phyloP scores from a whole-genome alignment of 2,797 vertebrate species.

The Pipistrellus kuhlii region DNA sequence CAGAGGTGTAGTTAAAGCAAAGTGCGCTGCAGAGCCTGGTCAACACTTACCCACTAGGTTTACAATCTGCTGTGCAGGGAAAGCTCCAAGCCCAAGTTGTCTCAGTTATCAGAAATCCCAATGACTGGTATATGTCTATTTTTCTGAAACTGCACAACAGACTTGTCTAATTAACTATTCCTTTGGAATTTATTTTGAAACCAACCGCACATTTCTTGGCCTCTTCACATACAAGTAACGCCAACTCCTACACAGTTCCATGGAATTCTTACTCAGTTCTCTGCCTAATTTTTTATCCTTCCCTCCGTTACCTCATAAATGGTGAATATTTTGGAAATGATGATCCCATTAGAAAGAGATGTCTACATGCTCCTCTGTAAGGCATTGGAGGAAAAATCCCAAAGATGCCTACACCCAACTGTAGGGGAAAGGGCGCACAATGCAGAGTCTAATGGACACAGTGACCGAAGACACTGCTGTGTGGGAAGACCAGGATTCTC shows the following conservation, averaged over 20 bases:
- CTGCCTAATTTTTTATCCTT: not conserved
- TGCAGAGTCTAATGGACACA: slow-evolving; percentile 81
- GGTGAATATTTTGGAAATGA: slow-evolving; percentile 76
- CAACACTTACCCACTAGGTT: not conserved
- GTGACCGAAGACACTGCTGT: slow-evolving; percentile 78
- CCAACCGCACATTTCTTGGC: slow-evolving; percentile 51
- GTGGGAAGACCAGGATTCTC: slow-evolving; percentile 84
- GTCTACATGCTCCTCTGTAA: not conserved
- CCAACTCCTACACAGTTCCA: slow-evolving; percentile 38
- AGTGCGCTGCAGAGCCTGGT: not conserved
- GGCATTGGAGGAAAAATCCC: slow-evolving; percentile 62
- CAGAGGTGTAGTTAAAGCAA: not conserved
- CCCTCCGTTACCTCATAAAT: slow-evolving; percentile 67
- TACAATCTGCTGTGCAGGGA: not conserved
- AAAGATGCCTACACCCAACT: slow-evolving; percentile 78
- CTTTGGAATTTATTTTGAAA: slow-evolving; percentile 86
- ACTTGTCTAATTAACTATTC: slow-evolving; percentile 73
- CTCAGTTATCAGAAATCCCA: slow-evolving; percentile 1
- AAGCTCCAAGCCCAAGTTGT: slow-evolving; percentile 12
- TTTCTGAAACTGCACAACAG: slow-evolving; percentile 73
- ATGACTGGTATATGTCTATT: not conserved
- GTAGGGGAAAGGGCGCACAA: slow-evolving; percentile 74
- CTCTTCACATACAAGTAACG: not conserved
- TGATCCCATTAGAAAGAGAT: not conserved
- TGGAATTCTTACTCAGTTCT: slow-evolving; percentile 1